Conservation (phyloP, 2,113 vertebrate species). For the Rhinolophus ferrumequinum region DNA sequence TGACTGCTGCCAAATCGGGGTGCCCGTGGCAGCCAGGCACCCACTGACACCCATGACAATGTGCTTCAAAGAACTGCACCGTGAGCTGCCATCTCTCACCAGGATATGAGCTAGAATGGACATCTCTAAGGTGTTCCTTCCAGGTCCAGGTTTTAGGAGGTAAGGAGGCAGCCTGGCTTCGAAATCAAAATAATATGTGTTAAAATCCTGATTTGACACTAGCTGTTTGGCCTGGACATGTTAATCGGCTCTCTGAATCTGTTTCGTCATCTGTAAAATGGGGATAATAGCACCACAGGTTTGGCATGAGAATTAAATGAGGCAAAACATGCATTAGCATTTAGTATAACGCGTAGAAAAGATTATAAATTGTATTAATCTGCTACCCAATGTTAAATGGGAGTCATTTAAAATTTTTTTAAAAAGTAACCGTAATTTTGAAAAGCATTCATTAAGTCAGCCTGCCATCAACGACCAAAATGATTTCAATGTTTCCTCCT, state of each 20-base stretch:
- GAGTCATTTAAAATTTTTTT: neutral
- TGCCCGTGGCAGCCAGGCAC: neutral
- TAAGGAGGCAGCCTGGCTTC: neutral
- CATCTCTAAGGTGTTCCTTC: neutral
- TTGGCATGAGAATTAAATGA: neutral
- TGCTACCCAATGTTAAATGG: neutral
- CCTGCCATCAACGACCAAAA: neutral
- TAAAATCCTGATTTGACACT: neutral
- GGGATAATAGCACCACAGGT: neutral
- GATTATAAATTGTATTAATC: neutral
- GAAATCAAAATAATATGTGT: neutral
- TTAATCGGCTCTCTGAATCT: neutral
- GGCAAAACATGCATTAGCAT: neutral
- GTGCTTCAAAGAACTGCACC: neutral
- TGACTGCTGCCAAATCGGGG: neutral
- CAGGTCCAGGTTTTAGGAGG: neutral
- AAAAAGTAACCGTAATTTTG: neutral
- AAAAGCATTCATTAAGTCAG: neutral
- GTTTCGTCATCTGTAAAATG: neutral
- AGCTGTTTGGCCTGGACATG: neutral
- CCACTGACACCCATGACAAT: fast-evolving
- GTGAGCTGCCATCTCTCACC: neutral
- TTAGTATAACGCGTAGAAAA: neutral
- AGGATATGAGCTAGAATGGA: neutral
- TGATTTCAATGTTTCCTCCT: neutral